A percentile compares a stretch with the other conserved stretches of the same genome.
These are phyloP conservation scores for Anguilla pacifica DNA, from an alignment of 2,797 vertebrate genomes.

Conservation along the genomic window DNA sequence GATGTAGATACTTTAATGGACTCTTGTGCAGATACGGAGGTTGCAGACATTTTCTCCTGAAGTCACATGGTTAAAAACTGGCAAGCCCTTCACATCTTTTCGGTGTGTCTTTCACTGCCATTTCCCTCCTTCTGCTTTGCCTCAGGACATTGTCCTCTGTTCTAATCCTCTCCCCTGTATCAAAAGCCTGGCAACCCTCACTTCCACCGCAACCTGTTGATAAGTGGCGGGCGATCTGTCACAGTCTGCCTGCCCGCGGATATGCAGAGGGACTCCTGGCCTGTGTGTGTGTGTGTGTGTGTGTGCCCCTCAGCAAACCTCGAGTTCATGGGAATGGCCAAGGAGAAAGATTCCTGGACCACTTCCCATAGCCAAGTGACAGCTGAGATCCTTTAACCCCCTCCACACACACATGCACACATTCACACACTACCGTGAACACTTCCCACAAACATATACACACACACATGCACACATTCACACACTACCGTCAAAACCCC, in stretches of 20 bases:
- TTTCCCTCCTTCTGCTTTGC: constrained; percentile 33
- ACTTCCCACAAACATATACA: constrained; percentile 54
- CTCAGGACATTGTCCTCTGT: constrained; percentile 42
- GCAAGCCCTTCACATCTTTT: constrained; percentile 55
- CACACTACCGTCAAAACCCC: constrained; percentile 47
- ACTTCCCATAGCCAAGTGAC: constrained; percentile 94
- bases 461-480: constrained; percentile 38
- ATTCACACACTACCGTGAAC: constrained; percentile 61
- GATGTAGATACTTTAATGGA: constrained; percentile 62
- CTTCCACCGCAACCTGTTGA: constrained; percentile 78
- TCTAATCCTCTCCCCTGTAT: constrained; percentile 62
- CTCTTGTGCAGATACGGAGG: constrained; percentile 63
- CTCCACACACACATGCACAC: constrained; percentile 51
- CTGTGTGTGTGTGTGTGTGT: constrained; percentile 45
- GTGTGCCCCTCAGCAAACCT: constrained; percentile 77
- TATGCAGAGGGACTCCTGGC: constrained; percentile 72
- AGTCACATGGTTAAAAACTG: constrained; percentile 58
- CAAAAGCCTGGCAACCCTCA: constrained; percentile 66
- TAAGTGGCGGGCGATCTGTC: constrained; percentile 72
- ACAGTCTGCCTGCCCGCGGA: constrained; percentile 58
- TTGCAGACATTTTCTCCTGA: constrained; percentile 10
- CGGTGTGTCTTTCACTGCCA: constrained; percentile 57
- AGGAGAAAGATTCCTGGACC: constrained; percentile 86
- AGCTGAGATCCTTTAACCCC: constrained; percentile 90
- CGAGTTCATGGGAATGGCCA: constrained; percentile 95